Evolutionary conservation across 1,140 invertebrate species (phyloP).

Genomic region (Monomorium pharaonis): DNA sequence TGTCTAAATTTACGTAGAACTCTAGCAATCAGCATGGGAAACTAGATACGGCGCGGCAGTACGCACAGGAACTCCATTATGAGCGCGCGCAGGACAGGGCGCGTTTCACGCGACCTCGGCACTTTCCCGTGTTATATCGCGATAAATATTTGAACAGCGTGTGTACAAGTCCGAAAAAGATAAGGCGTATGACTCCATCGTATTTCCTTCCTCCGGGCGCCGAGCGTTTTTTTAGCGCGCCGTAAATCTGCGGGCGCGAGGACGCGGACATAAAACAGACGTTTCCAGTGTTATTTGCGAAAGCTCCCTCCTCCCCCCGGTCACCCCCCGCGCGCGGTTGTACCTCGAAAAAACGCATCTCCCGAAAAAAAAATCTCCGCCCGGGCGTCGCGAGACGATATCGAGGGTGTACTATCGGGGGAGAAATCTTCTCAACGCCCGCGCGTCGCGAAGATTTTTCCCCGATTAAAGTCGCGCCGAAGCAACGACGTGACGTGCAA

Average conservation of each 20-base stretch:
- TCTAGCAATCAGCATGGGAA: slow-evolving; percentile 36
- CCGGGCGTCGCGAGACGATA: background rate
- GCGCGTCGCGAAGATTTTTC: background rate
- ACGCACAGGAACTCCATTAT: slow-evolving; percentile 61
- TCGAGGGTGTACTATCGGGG: background rate
- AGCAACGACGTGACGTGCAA: background rate
- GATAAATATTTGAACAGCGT: slow-evolving; percentile 47
- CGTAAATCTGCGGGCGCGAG: slow-evolving; percentile 27
- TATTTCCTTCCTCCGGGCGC: background rate
- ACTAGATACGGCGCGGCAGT: slow-evolving; percentile 17
- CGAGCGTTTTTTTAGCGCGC: slow-evolving; percentile 15
- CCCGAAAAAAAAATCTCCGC: background rate
- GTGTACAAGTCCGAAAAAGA: slow-evolving; percentile 48
- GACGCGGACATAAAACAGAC: slow-evolving; percentile 19
- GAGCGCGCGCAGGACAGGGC: slow-evolving; percentile 5
- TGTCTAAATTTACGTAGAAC: slow-evolving; percentile 45
- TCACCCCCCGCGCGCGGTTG: background rate
- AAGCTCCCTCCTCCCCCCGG: background rate
- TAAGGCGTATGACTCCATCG: slow-evolving; percentile 27
- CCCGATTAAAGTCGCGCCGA: background rate
- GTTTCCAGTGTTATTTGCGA: slow-evolving; percentile 40
- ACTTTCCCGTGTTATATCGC: slow-evolving; percentile 29
- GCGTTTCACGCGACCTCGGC: slow-evolving; percentile 3
- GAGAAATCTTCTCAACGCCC: background rate
- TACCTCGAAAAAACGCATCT: background rate